Evolutionary conservation across 2,113 vertebrate species (phyloP).

Genomic region (Rhinopomastus cyanomelas): DNA sequence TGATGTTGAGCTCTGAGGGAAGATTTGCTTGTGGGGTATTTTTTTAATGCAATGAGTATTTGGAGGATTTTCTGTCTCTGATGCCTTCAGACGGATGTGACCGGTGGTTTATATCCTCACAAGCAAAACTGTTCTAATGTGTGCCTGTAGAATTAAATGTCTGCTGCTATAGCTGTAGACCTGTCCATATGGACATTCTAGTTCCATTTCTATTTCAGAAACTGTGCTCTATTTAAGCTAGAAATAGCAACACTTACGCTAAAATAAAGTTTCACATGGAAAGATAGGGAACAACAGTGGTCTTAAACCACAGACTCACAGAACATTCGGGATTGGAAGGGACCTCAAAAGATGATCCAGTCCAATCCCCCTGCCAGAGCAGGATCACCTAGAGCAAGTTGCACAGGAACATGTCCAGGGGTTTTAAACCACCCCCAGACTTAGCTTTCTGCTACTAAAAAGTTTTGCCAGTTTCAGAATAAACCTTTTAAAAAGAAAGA

Average conservation of each 20-base stretch:
- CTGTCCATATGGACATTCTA: neutral
- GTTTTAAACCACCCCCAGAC: no score
- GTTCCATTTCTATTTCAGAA: neutral
- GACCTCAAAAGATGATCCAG: no score
- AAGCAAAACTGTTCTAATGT: neutral
- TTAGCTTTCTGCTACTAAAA: neutral
- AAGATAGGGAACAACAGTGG: neutral
- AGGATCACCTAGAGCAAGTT: no score
- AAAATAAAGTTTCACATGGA: neutral
- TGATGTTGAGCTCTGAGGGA: neutral
- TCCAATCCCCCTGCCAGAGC: no score
- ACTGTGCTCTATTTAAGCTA: neutral
- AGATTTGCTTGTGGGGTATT: rapidly evolving
- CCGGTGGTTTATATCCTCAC: neutral
- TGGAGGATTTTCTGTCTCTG: neutral
- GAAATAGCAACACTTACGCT: neutral
- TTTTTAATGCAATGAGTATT: neutral
- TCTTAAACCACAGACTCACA: neutral
- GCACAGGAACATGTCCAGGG: no score
- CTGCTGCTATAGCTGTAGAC: neutral
- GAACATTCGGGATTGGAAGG: no score
- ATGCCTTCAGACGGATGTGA: neutral
- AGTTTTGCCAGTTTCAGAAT: neutral
- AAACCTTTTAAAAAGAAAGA: neutral
- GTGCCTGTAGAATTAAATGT: neutral